Evolutionary conservation across 2,888 invertebrate genomes (phyloP), one percentile per base, ranked within the genome.

Genomic region (Empis livida): DNA sequence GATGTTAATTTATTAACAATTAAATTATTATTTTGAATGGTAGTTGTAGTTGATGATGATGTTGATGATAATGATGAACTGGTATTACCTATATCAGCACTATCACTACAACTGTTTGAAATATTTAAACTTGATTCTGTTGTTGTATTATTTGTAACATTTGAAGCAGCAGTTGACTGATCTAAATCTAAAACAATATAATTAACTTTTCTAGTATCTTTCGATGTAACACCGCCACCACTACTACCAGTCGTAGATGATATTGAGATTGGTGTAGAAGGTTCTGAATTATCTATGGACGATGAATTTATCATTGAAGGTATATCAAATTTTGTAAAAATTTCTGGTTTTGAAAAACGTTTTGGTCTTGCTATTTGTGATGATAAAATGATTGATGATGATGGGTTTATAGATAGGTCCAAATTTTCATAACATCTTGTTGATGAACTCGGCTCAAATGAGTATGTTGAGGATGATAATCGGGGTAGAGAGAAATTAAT

Each of bases 341-440:
- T 55, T 41, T 57, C 56, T 2, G 55, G 54, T 42, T 55, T 54
- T 14, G 57, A 57, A 17, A 50, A 53, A 14, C 56, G 49, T 17
- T 27, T 27, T 27, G 23, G 23, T 27, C 23, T 27, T 27, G 23
- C 8, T 8, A 27, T 5, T 27, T 27, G 23, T 9, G 23, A 27
- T 27, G 23, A 27, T 27, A 27, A 27, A 27, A 27, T 27, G 9
- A 27, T 27, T 27, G 23, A 27, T 27, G 23, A 27, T 27, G 23
- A 27, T 27, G 23, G 23, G 5, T 35, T n/a, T 8, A 27, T 9
- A 27, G 23, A 27, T 3, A 52, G 49, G 16, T 55, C 57, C n/a
- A 56, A 47, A 50, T 57, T 57, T 46, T 57, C 57, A 47, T 57
- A 57, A 32, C 53, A 55, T 11, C 55, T 51, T n/a, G 46, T 53